Conservation (phyloP, 2,888 invertebrate genomes). For the Drosophila longiperda region DNA sequence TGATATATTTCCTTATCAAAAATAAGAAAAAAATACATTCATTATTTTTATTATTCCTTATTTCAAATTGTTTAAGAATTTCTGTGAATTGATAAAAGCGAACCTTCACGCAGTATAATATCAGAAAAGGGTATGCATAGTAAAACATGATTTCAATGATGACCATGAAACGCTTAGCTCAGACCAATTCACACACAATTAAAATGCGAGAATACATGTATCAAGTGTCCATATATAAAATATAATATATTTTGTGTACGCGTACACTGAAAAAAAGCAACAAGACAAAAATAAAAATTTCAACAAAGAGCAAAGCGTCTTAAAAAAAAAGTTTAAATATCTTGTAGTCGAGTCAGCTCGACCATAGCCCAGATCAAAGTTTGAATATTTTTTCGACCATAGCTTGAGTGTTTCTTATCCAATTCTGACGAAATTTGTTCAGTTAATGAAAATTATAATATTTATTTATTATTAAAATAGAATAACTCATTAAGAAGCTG, state of each 20-base stretch:
- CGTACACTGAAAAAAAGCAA: not conserved
- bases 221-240: constrained; percentile 16
- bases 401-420: not conserved
- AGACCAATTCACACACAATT: constrained; percentile 39
- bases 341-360: not conserved
- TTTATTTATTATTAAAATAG: too few species aligned
- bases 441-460: too few species aligned
- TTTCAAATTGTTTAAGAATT: constrained; percentile 9
- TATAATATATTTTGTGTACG: not conserved
- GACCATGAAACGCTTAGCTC: constrained; percentile 39
- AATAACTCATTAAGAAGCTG: too few species aligned
- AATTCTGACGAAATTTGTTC: too few species aligned
- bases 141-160: constrained; percentile 21
- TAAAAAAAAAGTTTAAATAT: not conserved
- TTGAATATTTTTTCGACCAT: not conserved
- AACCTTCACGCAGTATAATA: not conserved
- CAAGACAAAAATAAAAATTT: not conserved
- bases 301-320: not conserved
- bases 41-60: not conserved
- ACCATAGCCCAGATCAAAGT: not conserved
- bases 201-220: constrained; percentile 33
- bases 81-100: constrained; percentile 35
- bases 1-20: not conserved
- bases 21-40: constrained; percentile 3
- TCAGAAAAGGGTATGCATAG: constrained; percentile 8